Evolutionary conservation across 2,113 vertebrate species (phyloP).

Genomic region (Podarcis raffonei): DNA sequence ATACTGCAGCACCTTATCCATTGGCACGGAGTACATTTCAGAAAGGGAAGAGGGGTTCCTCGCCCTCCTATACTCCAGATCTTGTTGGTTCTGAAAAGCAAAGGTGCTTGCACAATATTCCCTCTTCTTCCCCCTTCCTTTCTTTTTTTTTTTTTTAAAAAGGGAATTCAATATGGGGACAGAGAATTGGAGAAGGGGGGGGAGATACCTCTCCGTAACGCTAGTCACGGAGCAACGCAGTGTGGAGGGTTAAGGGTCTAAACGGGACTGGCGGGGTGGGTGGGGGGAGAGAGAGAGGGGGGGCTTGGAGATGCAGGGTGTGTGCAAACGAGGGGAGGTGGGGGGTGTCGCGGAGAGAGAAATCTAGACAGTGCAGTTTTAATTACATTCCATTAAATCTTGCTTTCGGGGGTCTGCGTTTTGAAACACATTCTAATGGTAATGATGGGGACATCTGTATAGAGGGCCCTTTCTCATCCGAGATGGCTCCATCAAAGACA

Average conservation of each 20-base stretch:
- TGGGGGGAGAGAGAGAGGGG: neutral
- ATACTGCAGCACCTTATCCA: neutral
- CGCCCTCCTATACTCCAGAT: neutral
- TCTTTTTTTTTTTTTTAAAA: neutral
- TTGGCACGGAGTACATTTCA: neutral
- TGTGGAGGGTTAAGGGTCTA: neutral
- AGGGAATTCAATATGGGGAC: too few species aligned
- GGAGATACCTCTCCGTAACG: neutral
- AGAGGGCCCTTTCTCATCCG: constrained; percentile 59
- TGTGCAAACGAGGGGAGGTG: neutral
- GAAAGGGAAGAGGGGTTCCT: neutral
- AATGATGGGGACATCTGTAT: constrained; percentile 57
- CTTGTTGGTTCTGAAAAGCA: neutral
- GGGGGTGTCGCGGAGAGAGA: neutral
- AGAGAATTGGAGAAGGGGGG: neutral
- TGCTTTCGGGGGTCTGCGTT: constrained; percentile 35
- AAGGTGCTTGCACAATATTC: neutral
- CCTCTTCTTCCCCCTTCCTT: neutral
- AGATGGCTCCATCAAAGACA: constrained; percentile 55
- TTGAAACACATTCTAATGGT: constrained; percentile 64
- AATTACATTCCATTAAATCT: constrained; percentile 65
- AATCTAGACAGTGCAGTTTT: constrained; percentile 35
- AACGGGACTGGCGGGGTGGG: neutral
- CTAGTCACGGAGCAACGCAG: neutral
- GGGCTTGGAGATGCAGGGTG: neutral